Evolutionary conservation across 1,140 invertebrate species (phyloP), one percentile per base, ranked within the genome.

Genomic region (Choristoneura fumiferana): DNA sequence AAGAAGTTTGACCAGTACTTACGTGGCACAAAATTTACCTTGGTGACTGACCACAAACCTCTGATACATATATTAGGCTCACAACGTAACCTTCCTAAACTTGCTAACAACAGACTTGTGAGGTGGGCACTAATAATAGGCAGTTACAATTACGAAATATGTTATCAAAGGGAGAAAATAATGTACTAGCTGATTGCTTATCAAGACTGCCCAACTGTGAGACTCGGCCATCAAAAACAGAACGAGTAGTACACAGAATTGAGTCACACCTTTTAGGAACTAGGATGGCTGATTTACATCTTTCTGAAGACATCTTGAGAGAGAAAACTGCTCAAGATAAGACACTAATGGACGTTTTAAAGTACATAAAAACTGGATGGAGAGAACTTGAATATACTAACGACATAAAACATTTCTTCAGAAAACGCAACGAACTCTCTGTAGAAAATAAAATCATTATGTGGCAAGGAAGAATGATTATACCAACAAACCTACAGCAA

Each of bases 401-500:
- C 9, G 35, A 37, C 9, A 9, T 37, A 37, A 37, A 37, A 45
- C 18, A 8, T 13, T 45, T 10, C 9, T 12, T 15, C 12, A 8
- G 14, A 13, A 45, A 45, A 15, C 40, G 40, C 12, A 22, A 15
- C 12, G 40, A 45, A 15, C 40, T 45, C 8, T 45, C 40, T 3
- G n/a, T 45, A 10, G 40, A 45, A 45, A 45, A 45, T 12, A 45
- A 14, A 12, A 45, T 45, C 12, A 22, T 45, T 2, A 45, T 45
- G 40, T 45, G 40, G 40, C 40, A 45, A 45, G 40, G 40, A 12
- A 59, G 17, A 18, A 66, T 79, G n/a, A 64, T 76, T 18, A 60
- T 84, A 34, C 80, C 73, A 10, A 29, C 53, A 36, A 60, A 15
- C 6, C 65, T 79, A 8, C 49, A 62, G 34, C 5, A 73, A 14